A percentile compares a stretch with the other conserved stretches of the same genome.
phyloP scores from a whole-genome alignment of 2,888 invertebrate genomes.

The Xestia rhomboidea region DNA sequence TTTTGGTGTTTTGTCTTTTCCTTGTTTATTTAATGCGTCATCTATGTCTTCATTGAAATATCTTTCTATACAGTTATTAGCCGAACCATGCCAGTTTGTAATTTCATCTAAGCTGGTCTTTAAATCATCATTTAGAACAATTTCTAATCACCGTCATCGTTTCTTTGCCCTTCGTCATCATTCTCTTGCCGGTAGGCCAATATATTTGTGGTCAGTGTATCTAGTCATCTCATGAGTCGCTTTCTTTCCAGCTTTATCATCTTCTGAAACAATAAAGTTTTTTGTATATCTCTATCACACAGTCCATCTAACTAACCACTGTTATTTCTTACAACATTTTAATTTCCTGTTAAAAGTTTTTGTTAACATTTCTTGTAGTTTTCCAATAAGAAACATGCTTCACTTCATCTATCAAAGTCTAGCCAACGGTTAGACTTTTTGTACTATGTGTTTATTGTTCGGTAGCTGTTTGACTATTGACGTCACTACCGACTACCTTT shows the following conservation, averaged over 20 bases:
- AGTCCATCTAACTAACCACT: background rate
- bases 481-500: conserved; percentile 9
- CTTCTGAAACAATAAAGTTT: too few relatives aligned
- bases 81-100: background rate
- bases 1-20: conserved; percentile 14
- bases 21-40: conserved; percentile 12
- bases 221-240: background rate
- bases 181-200: background rate
- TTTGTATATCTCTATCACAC: background rate
- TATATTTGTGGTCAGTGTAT: background rate
- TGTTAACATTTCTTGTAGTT: conserved; percentile 20
- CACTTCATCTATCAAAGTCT: conserved; percentile 6
- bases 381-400: conserved; percentile 19
- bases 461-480: conserved; percentile 22
- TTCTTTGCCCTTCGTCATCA: background rate
- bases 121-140: background rate
- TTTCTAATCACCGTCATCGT: background rate
- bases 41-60: conserved; percentile 1
- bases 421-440: conserved; percentile 28
- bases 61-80: background rate
- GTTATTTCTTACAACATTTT: background rate
- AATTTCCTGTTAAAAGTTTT: conserved; percentile 7
- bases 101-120: background rate
- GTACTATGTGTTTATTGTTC: background rate
- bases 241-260: background rate